Conservation (phyloP, 2,797 vertebrate species). For the Sebastes goodei region DNA sequence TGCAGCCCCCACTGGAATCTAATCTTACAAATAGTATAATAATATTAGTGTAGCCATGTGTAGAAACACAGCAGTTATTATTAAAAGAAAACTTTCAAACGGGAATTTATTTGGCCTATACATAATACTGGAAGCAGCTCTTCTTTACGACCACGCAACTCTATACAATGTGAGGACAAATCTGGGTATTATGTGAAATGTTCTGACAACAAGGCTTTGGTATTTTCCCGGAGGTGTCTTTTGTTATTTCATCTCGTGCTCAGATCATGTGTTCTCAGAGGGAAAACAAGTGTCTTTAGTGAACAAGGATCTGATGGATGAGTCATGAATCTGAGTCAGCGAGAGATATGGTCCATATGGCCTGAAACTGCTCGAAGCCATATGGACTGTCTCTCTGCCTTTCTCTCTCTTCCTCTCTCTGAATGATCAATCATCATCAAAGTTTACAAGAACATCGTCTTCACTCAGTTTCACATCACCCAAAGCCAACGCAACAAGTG, state of each 20-base stretch:
- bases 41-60: neutral
- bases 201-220: constrained; percentile 7
- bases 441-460: constrained; percentile 22
- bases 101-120: neutral
- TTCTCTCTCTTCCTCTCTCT: constrained; percentile 9
- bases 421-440: constrained; percentile 48
- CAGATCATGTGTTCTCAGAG: constrained; percentile 35
- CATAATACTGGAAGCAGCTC: neutral
- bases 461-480: constrained; percentile 32
- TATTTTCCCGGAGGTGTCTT: constrained; percentile 45
- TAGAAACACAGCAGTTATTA: neutral
- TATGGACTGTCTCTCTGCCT: constrained; percentile 26
- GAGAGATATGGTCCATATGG: constrained; percentile 50
- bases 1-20: no score
- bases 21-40: no score
- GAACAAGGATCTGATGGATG: constrained; percentile 58
- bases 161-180: neutral
- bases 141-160: neutral
- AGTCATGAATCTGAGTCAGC: constrained; percentile 71
- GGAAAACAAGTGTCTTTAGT: constrained; percentile 32
- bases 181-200: neutral
- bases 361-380: constrained; percentile 34
- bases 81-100: neutral
- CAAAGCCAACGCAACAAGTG: constrained; percentile 25
- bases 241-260: constrained; percentile 45